A percentile compares a stretch with the other conserved stretches of the same genome.
Evolutionary conservation across 1,140 invertebrate species (phyloP).

Genomic region (Helicorthomorpha holstii): DNA sequence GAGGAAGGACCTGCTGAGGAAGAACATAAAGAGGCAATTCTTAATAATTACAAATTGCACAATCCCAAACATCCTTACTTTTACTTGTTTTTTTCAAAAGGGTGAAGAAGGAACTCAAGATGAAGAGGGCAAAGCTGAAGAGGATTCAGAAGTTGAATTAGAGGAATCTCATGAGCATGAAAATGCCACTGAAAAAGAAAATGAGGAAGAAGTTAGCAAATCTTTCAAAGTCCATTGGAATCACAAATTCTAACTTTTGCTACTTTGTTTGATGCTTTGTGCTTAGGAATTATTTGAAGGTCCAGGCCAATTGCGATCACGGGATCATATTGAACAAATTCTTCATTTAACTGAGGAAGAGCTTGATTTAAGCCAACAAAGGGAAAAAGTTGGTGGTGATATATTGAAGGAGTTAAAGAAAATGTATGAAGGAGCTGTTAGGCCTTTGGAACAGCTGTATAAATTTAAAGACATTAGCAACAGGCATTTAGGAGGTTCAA

Average conservation of each 20-base stretch:
- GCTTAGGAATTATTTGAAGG: conserved; percentile 42
- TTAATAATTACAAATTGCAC: too few relatives aligned
- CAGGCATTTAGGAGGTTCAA: conserved; percentile 54
- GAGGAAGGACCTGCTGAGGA: too few relatives aligned
- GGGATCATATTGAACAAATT: conserved; percentile 61
- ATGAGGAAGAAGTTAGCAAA: not conserved
- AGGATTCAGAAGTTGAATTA: not conserved
- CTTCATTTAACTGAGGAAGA: conserved; percentile 50
- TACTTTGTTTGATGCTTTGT: too few relatives aligned
- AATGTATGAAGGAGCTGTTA: conserved; percentile 71
- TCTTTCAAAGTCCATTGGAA: not conserved
- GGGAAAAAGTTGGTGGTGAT: conserved; percentile 53
- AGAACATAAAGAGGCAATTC: too few relatives aligned
- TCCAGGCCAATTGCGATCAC: conserved; percentile 52
- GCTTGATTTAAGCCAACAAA: conserved; percentile 41
- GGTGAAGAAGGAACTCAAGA: not conserved
- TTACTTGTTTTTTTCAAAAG: conserved; percentile 8
- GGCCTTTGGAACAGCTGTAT: conserved; percentile 72
- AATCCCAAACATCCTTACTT: conserved; percentile 7
- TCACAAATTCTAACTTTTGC: not conserved
- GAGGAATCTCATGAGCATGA: not conserved
- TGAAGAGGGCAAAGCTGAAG: not conserved
- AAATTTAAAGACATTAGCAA: conserved; percentile 85
- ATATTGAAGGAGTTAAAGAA: conserved; percentile 70
- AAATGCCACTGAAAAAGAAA: not conserved